Conservation (phyloP, 1,140 invertebrate species). For the Oscheius sp. region DNA sequence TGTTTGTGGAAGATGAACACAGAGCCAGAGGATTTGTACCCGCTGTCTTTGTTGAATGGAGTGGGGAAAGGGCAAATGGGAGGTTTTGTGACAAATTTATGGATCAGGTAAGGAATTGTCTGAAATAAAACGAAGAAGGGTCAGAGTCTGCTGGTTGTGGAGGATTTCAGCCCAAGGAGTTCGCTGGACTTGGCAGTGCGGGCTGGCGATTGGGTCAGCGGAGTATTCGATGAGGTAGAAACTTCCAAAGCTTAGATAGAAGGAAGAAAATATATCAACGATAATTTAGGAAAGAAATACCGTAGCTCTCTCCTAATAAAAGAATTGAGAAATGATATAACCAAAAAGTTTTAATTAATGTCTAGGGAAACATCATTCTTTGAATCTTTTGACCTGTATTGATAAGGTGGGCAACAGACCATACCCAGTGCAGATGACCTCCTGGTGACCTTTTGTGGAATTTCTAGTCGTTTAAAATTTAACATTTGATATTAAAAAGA, state of each 20-base stretch:
- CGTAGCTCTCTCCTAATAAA: background rate
- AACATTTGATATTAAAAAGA: too few species aligned
- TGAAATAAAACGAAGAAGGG: background rate
- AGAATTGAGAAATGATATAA: too few species aligned
- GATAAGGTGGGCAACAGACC: too few species aligned
- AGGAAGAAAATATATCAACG: too few species aligned
- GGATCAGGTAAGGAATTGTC: background rate
- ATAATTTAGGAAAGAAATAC: too few species aligned
- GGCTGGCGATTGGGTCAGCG: background rate
- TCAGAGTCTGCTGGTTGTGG: background rate
- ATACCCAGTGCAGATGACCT: too few species aligned
- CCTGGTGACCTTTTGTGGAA: too few species aligned
- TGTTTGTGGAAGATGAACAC: background rate
- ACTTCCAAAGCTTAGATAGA: too few species aligned
- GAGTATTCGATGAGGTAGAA: background rate
- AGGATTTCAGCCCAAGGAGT: background rate
- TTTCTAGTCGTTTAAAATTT: too few species aligned
- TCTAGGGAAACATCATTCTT: too few species aligned
- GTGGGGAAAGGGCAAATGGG: background rate
- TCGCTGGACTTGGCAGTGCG: background rate
- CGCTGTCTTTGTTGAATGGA: background rate
- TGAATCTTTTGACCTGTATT: too few species aligned
- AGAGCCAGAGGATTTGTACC: background rate
- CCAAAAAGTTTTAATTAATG: too few species aligned
- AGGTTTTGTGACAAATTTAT: background rate